Evolutionary conservation across 92 coral and sea anemone genomes (phyloP), one percentile per base, ranked within the genome.

Genomic region (Epizoanthus rinbou): DNA sequence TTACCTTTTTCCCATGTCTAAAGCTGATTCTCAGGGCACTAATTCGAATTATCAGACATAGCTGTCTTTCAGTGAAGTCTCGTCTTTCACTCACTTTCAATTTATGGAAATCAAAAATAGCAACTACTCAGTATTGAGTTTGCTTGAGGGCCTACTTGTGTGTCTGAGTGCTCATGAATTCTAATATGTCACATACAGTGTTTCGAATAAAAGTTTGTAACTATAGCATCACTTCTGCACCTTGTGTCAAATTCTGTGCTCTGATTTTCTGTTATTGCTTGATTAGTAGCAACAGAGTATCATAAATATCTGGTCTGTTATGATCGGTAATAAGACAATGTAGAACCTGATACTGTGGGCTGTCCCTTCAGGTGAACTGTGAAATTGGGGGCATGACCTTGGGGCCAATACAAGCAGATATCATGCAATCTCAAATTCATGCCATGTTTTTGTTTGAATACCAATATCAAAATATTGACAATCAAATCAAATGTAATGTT

Each of bases 91-190:
- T 28, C 9, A 67, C 15, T 31, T 17, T 67, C 11, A 33, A 67
- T 67, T 33, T 33, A 33, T 25, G n/a, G 47, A 28, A 67, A 18
- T 14, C 19, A 19, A 67, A 31, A 15, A 33, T 31, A 31, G 31
- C 3, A 3, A 28, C 33, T 24, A 6, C 13, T 2, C 3, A 11
- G 11, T 67, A 41, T 67, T 16, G 69, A 64, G 69, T 11, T 28
- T 67, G 72, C 72, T 67, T 31, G 72, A 73, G 60, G 41, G 39
- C 31, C 18, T 19, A 6, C 18, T 73, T 53, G 52, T 11, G 79
- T n/a, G 64, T 17, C 15, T 66, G 72, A n/a, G 8, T 19, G 2
- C 16, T 15, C 24, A 9, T 31, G 22, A 22, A 15, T 67, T 31
- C 47, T 8, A 33, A 24, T 67, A 33, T 45, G 72, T 67, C 72